These are phyloP conservation scores for Graptemys geographica DNA, from an alignment of 2,797 vertebrate genomes.

Conservation along the genomic window DNA sequence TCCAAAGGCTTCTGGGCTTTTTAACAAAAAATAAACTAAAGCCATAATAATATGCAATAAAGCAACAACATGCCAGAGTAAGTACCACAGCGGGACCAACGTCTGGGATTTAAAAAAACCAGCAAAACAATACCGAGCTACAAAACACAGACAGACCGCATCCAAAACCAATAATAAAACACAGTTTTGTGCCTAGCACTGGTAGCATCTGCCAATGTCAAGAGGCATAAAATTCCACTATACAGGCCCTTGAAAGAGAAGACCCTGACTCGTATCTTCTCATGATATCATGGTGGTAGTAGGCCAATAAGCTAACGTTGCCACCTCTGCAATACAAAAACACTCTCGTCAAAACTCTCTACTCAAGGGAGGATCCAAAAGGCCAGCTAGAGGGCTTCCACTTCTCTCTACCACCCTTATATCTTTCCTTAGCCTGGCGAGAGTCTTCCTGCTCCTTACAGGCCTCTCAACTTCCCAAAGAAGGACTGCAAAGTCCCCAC, in stretches of 20 bases:
- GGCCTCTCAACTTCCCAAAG: no score
- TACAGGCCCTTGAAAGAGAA: neutral
- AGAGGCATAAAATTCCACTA: neutral
- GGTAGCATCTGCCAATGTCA: neutral
- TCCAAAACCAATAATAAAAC: neutral
- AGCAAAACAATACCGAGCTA: conserved; percentile 26
- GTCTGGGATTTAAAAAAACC: neutral
- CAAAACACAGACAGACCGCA: neutral
- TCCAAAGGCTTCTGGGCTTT: conserved; percentile 62
- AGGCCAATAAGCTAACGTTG: neutral
- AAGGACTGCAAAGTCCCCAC: no score
- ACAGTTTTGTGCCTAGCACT: rapidly evolving
- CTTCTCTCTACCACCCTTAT: no score
- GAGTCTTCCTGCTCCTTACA: no score
- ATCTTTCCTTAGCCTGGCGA: no score
- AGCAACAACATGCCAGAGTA: conserved; percentile 34
- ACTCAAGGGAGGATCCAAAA: neutral
- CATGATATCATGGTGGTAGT: neutral
- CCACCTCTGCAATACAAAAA: neutral
- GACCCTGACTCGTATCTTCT: neutral
- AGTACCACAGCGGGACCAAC: conserved; percentile 30
- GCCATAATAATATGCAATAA: conserved; percentile 39
- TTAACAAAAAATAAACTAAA: conserved; percentile 46
- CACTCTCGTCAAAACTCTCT: neutral
- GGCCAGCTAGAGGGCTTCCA: no score